phyloP scores from a whole-genome alignment of 2,797 vertebrate genomes.

The Chelon auratus region DNA sequence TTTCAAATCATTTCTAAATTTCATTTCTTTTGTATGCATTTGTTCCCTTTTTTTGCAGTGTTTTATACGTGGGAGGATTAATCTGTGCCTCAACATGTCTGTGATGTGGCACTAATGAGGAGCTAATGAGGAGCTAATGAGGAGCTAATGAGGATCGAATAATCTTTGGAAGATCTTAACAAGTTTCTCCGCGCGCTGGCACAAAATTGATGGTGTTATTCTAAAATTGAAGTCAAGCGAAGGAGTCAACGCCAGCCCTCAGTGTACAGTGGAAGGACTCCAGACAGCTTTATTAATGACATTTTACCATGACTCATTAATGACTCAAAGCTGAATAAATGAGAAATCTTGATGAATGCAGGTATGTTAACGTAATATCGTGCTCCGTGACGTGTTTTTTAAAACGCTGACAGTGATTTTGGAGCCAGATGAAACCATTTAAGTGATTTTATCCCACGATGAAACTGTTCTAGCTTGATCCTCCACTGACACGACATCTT shows the following conservation, averaged over 20 bases:
- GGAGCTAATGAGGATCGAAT: not conserved
- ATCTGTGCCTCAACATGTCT: not conserved
- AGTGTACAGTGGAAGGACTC: not conserved
- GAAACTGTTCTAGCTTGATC: no score
- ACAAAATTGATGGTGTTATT: not conserved
- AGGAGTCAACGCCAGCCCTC: conserved; percentile 23
- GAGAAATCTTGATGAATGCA: not conserved
- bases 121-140: conserved; percentile 6
- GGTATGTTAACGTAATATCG: not conserved
- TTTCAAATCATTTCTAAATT: conserved; percentile 1
- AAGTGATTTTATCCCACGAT: no score
- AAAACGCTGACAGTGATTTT: no score
- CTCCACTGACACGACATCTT: not conserved
- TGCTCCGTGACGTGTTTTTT: not conserved
- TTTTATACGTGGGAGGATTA: not conserved
- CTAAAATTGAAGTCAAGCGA: conserved; percentile 9
- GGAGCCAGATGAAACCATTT: no score
- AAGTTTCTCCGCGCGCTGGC: not conserved
- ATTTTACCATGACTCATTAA: conserved; percentile 27
- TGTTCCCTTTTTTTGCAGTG: not conserved
- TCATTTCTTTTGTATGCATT: not conserved
- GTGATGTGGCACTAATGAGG: not conserved
- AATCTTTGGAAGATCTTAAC: not conserved
- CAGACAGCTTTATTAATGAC: conserved; percentile 2
- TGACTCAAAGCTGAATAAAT: conserved; percentile 9